Base-by-base conservation (phyloP, 2,113 vertebrate species). In the Lagopus leucura region DNA sequence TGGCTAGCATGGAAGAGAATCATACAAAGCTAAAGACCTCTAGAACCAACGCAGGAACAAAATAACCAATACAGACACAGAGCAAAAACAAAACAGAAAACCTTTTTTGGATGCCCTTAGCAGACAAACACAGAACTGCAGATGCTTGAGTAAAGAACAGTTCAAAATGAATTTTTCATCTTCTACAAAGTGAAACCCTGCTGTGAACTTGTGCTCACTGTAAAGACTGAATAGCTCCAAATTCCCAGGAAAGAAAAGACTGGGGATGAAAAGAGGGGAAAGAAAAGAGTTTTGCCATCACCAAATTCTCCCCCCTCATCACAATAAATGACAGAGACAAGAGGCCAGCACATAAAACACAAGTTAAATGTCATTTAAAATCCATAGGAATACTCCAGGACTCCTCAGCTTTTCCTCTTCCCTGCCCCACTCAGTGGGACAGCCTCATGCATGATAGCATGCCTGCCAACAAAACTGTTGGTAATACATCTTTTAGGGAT, bases 371-470 rank as follows among this genome's bases (percentile, higher is more conserved):
- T 0, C 19, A 45, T 38, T 42, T 5, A 19, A 57, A 57, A 28
- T 21, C 25, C 7, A 58, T 19, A 22, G 13, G 7, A 2, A 21
- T 25, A 34, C 3, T 66, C 8, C 38, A 78, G 27, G 17, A 69
- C 13, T 50, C 22, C 45, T 61, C 27, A 71, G 45, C 28, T 15
- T 40, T 3, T 21, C 4, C 2, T 1, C 36, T 28, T 24, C 25
- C 61, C 25, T 27, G 36, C 2, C 6, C 6, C 2, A 3, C 13
- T 45, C 21, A 72, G n/a, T 0, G 1, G 13, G 17, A 30, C 32
- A 67, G 43, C 8, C 69, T 60, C 61, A 40, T 24, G n/a, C 34
- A 65, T 18, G 30, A 66, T 25, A 64, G 24, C 11, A 78, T 1
- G 22, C 38, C 5, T 88, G 14, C 57, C 34, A 60, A 77, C 8